Evolutionary conservation across 2,113 vertebrate species (phyloP).

Genomic region (Pangasianodon hypophthalmus): DNA sequence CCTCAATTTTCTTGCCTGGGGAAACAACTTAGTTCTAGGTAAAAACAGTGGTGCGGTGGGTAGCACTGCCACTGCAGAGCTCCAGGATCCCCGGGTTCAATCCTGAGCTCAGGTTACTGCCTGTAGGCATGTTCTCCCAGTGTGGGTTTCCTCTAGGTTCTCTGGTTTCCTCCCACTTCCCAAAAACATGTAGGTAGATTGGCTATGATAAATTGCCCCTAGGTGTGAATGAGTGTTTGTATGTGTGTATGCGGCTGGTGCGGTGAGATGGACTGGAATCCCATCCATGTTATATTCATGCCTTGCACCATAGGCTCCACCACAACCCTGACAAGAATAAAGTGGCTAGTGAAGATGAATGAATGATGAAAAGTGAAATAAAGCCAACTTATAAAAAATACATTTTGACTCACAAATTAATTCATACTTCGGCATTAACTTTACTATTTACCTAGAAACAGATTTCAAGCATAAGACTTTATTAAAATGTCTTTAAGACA

Average conservation of each 20-base stretch:
- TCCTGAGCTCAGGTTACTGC: neutral
- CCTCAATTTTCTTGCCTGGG: neutral
- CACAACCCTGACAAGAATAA: neutral
- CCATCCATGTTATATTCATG: no score
- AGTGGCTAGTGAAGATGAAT: neutral
- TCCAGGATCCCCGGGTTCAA: no score
- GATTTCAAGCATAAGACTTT: neutral
- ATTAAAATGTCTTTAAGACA: neutral
- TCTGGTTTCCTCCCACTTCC: neutral
- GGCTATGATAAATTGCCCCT: neutral
- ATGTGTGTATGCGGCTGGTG: neutral
- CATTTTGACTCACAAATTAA: neutral
- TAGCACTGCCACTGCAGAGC: no score
- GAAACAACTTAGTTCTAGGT: neutral
- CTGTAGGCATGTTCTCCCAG: neutral
- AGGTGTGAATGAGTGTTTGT: neutral
- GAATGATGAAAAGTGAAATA: neutral
- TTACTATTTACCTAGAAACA: no score
- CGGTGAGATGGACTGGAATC: neutral
- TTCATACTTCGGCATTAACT: neutral
- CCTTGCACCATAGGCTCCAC: neutral
- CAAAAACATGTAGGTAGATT: neutral
- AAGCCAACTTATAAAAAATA: neutral
- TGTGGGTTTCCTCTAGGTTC: neutral
- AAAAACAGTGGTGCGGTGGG: neutral